Conservation (phyloP, 2,113 vertebrate species). For the Fregata magnificens region DNA sequence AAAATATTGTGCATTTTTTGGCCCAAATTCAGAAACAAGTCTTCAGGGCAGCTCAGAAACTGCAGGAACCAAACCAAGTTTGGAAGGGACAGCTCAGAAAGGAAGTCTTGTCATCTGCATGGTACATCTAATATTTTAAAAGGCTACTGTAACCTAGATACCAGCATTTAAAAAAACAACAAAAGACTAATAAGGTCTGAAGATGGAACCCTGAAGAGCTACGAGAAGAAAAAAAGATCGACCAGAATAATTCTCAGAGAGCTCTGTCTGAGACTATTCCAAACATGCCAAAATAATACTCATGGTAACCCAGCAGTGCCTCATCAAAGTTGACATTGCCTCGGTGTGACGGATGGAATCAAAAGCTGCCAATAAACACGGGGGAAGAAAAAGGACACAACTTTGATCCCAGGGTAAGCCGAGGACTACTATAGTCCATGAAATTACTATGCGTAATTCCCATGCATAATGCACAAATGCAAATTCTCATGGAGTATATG, state of each 20-base stretch:
- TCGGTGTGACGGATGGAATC: not conserved
- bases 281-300: constrained; percentile 33
- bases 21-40: constrained; percentile 28
- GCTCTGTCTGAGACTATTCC: not conserved
- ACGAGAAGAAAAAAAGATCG: not conserved
- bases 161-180: constrained; percentile 37
- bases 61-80: not conserved
- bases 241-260: not conserved
- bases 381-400: not conserved
- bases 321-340: constrained; percentile 31
- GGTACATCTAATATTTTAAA: constrained; percentile 52
- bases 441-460: not conserved
- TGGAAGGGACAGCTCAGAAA: constrained; percentile 39
- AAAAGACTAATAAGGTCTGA: constrained; percentile 34
- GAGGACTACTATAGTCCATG: constrained; percentile 11
- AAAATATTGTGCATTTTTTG: constrained; percentile 37
- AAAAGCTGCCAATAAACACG: constrained; percentile 57
- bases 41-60: constrained; percentile 15
- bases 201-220: constrained; percentile 25
- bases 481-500: not conserved
- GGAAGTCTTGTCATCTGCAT: constrained; percentile 36
- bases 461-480: constrained; percentile 11
- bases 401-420: constrained; percentile 11
- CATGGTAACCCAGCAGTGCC: constrained; percentile 32
- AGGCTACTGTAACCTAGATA: constrained; percentile 33